Conservation (phyloP, 2,113 vertebrate species). For the Bostrychus sinensis region DNA sequence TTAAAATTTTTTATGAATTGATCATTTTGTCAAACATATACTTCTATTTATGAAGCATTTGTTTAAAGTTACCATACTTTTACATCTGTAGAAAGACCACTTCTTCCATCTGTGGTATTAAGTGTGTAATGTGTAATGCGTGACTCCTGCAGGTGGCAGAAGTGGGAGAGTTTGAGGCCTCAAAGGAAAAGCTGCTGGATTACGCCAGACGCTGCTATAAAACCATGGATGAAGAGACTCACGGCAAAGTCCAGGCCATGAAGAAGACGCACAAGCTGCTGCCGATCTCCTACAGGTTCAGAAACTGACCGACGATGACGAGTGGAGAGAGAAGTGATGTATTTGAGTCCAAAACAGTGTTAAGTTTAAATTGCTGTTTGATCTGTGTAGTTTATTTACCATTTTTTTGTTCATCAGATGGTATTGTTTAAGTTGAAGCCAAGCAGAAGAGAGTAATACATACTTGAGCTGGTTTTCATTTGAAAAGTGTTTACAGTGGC, state of each 20-base stretch:
- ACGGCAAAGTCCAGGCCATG: constrained; percentile 85
- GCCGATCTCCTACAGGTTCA: constrained; percentile 91
- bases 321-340: not conserved
- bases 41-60: too few relatives aligned
- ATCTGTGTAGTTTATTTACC: too few relatives aligned
- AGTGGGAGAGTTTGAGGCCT: constrained; percentile 88
- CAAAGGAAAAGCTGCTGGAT: constrained; percentile 89
- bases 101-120: too few relatives aligned
- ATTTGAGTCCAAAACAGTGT: not conserved
- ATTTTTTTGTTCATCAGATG: too few relatives aligned
- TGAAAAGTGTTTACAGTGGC: not conserved
- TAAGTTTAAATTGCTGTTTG: too few relatives aligned
- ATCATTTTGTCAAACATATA: too few relatives aligned
- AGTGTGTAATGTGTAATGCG: too few relatives aligned
- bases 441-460: not conserved
- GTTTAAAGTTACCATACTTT: too few relatives aligned
- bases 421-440: not conserved
- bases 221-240: constrained; percentile 85
- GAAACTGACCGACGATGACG: constrained; percentile 60
- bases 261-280: constrained; percentile 90
- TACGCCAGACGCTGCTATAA: constrained; percentile 90
- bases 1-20: too few relatives aligned
- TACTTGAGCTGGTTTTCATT: too few relatives aligned
- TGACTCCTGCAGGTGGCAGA: constrained; percentile 70
- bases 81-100: too few relatives aligned